Evolutionary conservation across 2,888 invertebrate species (phyloP).

Genomic region (Dinocampus coccinellae): DNA sequence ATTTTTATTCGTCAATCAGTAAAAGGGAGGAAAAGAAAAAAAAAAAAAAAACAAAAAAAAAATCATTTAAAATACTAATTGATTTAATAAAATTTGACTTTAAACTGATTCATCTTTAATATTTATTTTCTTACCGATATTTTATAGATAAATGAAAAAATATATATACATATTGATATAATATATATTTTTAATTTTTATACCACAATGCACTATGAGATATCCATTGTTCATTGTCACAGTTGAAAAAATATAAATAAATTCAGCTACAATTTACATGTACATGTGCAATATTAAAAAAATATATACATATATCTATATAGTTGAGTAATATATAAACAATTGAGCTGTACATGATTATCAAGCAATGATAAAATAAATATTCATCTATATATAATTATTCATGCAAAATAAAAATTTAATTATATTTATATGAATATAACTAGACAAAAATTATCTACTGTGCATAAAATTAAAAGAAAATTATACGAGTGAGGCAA

Average conservation of each 20-base stretch:
- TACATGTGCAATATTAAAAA: neutral
- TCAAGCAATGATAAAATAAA: neutral
- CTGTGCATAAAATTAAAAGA: neutral
- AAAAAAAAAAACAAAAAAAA: neutral
- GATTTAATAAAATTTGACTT: constrained; percentile 43
- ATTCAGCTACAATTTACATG: neutral
- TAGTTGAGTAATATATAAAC: too few relatives aligned
- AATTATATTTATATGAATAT: neutral
- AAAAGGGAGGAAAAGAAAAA: too few relatives aligned
- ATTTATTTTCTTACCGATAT: neutral
- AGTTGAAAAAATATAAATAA: neutral
- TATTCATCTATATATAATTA: neutral
- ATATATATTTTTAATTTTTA: neutral
- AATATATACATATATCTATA: too few relatives aligned
- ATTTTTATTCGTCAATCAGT: neutral
- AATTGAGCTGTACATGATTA: neutral
- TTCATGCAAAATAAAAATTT: constrained; percentile 1
- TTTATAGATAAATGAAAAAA: neutral
- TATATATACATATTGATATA: neutral
- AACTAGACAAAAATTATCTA: neutral
- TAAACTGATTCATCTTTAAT: constrained; percentile 42
- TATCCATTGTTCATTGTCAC: neutral
- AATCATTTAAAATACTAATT: neutral
- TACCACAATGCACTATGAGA: neutral
- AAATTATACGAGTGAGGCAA: constrained; percentile 36